Base-by-base conservation (phyloP, 2,888 invertebrate genomes). In the Perdita meconis region DNA sequence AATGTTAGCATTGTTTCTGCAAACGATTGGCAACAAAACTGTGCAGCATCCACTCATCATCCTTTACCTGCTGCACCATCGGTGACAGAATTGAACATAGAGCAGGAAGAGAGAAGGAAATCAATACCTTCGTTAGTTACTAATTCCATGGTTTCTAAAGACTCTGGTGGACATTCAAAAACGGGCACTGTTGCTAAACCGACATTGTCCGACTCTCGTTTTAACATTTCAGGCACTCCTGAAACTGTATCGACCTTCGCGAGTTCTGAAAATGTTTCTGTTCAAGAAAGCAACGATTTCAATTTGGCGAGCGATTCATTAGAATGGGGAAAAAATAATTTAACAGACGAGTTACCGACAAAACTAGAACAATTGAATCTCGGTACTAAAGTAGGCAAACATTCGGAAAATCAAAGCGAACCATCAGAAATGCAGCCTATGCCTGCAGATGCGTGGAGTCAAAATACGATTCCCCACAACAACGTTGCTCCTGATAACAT, bases 281-380 rank as follows among this genome's bases (percentile, higher is more conserved):
- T 79, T 24, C 51, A 83, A 72, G 68, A 69, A 2, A 75, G 55
- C 0, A 74, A 68, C 8, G 88, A 90, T n/a, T 80, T 81, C 0
- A 86, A 88, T 61, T 86, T 83, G 81, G 82, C 81, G 22, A 73
- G 77, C 3, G 87, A 89, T 57, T 1, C 89, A 86, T 13, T 85
- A 87, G 87, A 81, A 81, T 57, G 83, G 85, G 67, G 67, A 8
- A 67, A 55, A 24, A 78, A 22, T 42, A 69, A 82, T 34, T 57
- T 74, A 3, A 36, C 78, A 0, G 72, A 78, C 2, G 90, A 90
- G 34, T 71, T 91, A 60, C 78, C 90, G 0, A 69, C 78, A 34
- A 86, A 82, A 34, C 78, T 92, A 0, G 83, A 86, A 63, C 90
- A 92, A 55, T 66, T 92, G 64, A 89, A 60, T 66, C 64, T 92